phyloP scores from a whole-genome alignment of 2,797 vertebrate genomes.

The Babyrousa celebensis region DNA sequence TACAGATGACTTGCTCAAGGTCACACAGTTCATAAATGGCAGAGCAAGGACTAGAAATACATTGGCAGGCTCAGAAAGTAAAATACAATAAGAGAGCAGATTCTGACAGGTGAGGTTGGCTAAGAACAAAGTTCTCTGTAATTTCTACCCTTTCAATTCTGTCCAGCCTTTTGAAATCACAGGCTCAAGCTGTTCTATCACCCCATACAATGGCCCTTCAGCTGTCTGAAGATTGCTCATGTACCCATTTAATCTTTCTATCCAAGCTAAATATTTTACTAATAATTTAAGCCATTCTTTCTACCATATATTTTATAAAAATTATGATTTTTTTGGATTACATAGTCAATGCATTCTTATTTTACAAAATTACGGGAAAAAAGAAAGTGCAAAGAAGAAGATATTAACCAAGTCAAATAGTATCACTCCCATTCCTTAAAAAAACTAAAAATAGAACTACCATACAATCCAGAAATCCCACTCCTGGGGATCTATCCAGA shows the following conservation, averaged over 20 bases:
- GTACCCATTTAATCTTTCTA: background rate
- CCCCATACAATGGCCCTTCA: background rate
- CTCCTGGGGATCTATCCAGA: no score
- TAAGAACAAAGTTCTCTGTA: background rate
- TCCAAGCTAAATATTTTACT: background rate
- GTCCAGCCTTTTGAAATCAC: background rate
- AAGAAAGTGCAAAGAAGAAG: conserved; percentile 9
- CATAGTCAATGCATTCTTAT: background rate
- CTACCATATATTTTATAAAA: background rate
- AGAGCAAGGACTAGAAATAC: background rate
- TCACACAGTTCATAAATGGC: background rate
- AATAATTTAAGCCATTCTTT: background rate
- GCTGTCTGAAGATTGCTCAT: background rate
- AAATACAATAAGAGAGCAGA: background rate
- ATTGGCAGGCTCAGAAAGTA: background rate
- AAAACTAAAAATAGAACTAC: no score
- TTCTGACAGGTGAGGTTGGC: background rate
- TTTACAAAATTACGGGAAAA: background rate
- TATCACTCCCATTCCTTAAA: no score
- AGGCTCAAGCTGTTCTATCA: background rate
- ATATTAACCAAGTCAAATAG: background rate
- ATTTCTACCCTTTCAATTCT: background rate
- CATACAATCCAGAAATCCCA: no score
- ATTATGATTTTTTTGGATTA: background rate
- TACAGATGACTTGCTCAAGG: background rate